These are phyloP conservation scores for Onychomys leucogaster DNA, from an alignment of 2,797 vertebrate genomes.

Conservation along the genomic window DNA sequence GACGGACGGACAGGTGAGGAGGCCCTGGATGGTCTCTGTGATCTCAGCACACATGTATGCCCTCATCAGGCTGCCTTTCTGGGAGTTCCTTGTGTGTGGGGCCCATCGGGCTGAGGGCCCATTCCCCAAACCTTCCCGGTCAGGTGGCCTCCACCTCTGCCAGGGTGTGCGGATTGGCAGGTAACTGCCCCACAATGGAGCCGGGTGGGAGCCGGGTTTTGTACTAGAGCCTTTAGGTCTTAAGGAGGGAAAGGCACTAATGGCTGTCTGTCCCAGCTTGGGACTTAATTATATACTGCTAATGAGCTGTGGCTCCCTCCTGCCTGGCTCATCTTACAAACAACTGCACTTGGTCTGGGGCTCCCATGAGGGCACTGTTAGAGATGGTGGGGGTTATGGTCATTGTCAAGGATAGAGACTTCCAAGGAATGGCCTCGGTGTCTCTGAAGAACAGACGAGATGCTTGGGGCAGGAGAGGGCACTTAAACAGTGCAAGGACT, in stretches of 20 bases:
- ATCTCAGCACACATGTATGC: background rate
- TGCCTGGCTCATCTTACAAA: background rate
- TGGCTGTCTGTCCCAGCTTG: constrained; percentile 52
- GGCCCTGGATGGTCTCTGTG: background rate
- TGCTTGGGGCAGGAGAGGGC: background rate
- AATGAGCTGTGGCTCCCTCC: background rate
- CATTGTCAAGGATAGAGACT: background rate
- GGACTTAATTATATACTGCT: constrained; percentile 64
- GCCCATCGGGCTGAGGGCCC: background rate
- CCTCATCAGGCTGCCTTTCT: too few species aligned
- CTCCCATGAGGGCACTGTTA: background rate
- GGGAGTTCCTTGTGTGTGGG: background rate
- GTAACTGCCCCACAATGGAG: constrained; percentile 73
- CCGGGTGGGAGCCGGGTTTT: constrained; percentile 57
- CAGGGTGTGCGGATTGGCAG: constrained; percentile 8
- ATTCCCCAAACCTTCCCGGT: background rate
- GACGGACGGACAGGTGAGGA: too few species aligned
- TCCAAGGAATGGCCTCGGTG: background rate
- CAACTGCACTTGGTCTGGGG: background rate
- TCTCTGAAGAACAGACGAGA: background rate
- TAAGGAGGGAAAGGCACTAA: constrained; percentile 59
- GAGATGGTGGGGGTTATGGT: background rate
- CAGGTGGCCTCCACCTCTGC: background rate
- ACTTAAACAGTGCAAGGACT: background rate
- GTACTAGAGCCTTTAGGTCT: constrained; percentile 64